Percentiles rank a stretch among this genome's conserved stretches.
These are phyloP conservation scores for Sinodicranocentrus sp. DNA, from an alignment of 2,888 invertebrate species.

Conservation along the genomic window DNA sequence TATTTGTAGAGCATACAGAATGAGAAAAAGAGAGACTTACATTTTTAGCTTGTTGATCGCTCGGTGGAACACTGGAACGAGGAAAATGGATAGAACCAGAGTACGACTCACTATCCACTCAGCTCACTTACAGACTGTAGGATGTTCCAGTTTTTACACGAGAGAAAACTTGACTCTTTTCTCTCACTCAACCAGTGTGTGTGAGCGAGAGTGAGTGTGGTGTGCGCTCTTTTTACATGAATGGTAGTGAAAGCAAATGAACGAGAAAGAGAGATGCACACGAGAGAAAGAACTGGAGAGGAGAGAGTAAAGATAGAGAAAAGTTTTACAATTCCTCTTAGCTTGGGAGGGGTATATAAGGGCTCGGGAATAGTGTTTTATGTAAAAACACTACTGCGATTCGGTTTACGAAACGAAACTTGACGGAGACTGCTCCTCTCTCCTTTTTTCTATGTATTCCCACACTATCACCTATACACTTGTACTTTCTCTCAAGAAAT, in stretches of 20 bases:
- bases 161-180: constrained; percentile 64
- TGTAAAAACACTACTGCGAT: constrained; percentile 52
- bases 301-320: constrained; percentile 23
- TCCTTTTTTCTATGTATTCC: constrained; percentile 17
- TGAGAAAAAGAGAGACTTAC: constrained; percentile 9
- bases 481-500: too few relatives aligned
- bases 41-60: constrained; percentile 45
- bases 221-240: constrained; percentile 28
- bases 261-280: constrained; percentile 31
- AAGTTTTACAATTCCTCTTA: constrained; percentile 43
- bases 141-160: constrained; percentile 32
- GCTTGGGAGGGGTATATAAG: constrained; percentile 68
- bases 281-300: constrained; percentile 14
- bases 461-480: constrained; percentile 10
- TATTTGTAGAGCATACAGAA: neutral
- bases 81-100: constrained; percentile 30
- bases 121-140: constrained; percentile 53
- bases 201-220: too few relatives aligned
- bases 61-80: constrained; percentile 8
- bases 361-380: constrained; percentile 60
- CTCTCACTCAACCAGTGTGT: constrained; percentile 39
- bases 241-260: constrained; percentile 59
- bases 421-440: constrained; percentile 62
- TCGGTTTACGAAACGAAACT: constrained; percentile 66
- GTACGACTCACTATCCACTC: constrained; percentile 44